Base-by-base conservation (phyloP, 2,888 invertebrate species). In the Notocelia uddmanniana region DNA sequence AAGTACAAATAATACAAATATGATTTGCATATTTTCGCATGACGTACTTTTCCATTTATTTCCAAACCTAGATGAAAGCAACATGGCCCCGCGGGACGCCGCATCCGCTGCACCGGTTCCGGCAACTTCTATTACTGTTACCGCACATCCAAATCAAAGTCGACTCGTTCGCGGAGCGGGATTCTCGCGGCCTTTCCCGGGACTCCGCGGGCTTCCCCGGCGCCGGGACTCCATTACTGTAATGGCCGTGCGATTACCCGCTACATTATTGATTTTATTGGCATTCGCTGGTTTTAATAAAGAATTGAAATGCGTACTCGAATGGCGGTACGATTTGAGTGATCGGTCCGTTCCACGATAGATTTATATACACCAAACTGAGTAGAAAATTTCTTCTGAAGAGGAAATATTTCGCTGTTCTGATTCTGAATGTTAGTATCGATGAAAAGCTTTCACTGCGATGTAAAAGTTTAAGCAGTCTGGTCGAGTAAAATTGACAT, bases 161-260 rank as follows among this genome's bases (percentile, higher is more conserved):
- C 45, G n/a, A 45, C 15, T 45, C 45, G 45, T 45, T 45, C n/a
- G 45, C n/a, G 8, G 8, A 45, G 45, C 45, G n/a, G 8, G n/a
- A 45, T 45, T 45, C n/a, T 13, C 15, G 15, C 45, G 1, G 45
- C n/a, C n/a, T 45, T 45, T 45, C 45, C 45, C 45, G n/a, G 45
- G 45, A 45, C 45, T 6, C 6, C n/a, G 45, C n/a, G n/a, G 45
- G n/a, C 45, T 8, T 45, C 6, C 45, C 15, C 45, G 45, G n/a
- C 45, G n/a, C n/a, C 45, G 45, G 45, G n/a, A 45, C n/a, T 45
- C 50, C 52, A 21, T 52, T 21, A 21, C 52, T 21, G 23, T 55
- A 55, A 55, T 55, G 26, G 55, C n/a, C 8, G 55, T 55, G 55
- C 55, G 55, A 55, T 55, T 26, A 26, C 54, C 23, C 8, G n/a